Base-by-base conservation (phyloP, 2,888 invertebrate genomes). In the Ceramica pisi region DNA sequence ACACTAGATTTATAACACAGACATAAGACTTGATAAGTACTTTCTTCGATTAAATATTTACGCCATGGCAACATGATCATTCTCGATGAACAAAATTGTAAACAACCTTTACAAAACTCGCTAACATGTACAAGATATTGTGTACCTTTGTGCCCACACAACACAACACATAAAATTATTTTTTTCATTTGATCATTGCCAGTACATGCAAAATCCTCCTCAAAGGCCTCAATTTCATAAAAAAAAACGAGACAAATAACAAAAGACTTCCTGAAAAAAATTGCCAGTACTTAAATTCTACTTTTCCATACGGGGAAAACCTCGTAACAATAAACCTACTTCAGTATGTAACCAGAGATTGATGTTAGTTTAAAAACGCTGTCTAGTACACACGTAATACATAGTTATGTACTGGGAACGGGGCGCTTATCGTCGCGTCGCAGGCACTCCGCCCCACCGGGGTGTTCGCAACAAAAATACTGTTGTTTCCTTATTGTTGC, bases 401-500 rank as follows among this genome's bases (percentile, higher is more conserved):
- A 78, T 76, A 74, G 75, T 67, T 84, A 81, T 78, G 62, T 84
- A 70, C 75, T 82, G 76, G 75, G 75, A 78, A 82, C 77, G 87
- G 90, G 92, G 80, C 75, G 88, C 85, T 95, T 95, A 95, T 95
- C 95, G 89, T 87, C 61, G 74, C 88, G 87, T 85, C 85, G 88
- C 95, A 95, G 94, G 90, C 94, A 83, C 88, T 84, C 83, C 85
- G 79, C 84, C 86, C 86, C 73, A 64, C 71, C 65, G 85, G 86
- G 91, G 90, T 92, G 92, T 89, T 89, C 87, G 88, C 92, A 90
- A 93, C 94, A 94, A 94, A 94, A 94, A 94, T 94, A 94, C 92
- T 90, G 90, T 93, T 93, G 94, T 93, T 91, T 87, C 89, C 88
- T 90, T 88, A 90, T 92, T 93, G 93, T 92, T 75, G 74, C 65